Evolutionary conservation across 2,888 invertebrate genomes (phyloP), one percentile per base, ranked within the genome.

Genomic region (Brachypterus glaber): DNA sequence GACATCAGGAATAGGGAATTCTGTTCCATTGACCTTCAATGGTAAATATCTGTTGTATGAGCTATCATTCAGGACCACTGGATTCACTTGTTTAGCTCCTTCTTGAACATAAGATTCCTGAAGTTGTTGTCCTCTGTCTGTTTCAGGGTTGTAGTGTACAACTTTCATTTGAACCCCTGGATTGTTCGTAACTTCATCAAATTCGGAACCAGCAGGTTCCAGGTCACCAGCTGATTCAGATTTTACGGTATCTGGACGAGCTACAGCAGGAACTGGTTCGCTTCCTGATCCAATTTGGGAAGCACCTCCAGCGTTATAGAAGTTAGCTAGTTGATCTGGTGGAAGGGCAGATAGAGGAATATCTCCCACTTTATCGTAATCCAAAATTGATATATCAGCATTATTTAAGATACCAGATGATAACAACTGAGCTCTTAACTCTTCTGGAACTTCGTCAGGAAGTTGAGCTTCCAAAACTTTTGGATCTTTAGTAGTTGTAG

Each of bases 361-460:
- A 45, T 86, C 88, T 17, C 89, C 88, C 26, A 87, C 79, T 69
- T 89, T 88, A 55, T 89, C 88, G 53, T 89, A 89, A 64, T 89
- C 88, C 40, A 89, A 66, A 32, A 90, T 75, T 48, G 89, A 88
- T 41, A 90, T 89, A 52, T 89, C 85, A 30, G 89, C 89, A 55
- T 89, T 86, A 49, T 84, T 82, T 37, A 90, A 67, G 51, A 90
- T 89, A 25, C 90, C 90, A 0, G 89, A 89, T 33, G 83, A 80
- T 30, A 89, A 64, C 3, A 90, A 66, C 54, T 90, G 89, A 57
- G 86, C 76, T 26, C 88, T 73, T 30, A 90, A 70, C 52, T 90
- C 89, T 47, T 87, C 88, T 3, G 90, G 90, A 4, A 89, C 88
- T 69, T 90, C 89, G 53, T 87, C 88, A 8, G 90, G 90, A 29